Percentiles rank a stretch among this genome's conserved stretches.
These are phyloP conservation scores for Proterorhinus semilunaris DNA, from an alignment of 2,113 vertebrate species.

Conservation along the genomic window DNA sequence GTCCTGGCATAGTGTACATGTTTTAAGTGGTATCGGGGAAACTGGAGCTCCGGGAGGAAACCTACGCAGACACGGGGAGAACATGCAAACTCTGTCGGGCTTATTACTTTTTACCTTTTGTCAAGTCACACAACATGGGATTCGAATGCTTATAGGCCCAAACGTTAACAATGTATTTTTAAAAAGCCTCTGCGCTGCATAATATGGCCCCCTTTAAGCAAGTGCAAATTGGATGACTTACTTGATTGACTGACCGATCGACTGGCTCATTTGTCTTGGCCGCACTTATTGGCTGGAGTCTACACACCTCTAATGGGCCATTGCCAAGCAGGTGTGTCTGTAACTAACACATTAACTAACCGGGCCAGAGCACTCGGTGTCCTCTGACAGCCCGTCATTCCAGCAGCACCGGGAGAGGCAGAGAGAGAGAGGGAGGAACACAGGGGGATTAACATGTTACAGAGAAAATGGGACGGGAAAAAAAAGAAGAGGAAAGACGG, in stretches of 20 bases:
- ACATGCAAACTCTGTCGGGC: no score
- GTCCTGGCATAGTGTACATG: no score
- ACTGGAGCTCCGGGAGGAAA: no score
- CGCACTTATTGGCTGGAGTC: constrained; percentile 15
- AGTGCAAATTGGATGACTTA: constrained; percentile 53
- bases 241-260: constrained; percentile 50
- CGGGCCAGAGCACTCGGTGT: constrained; percentile 57
- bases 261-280: constrained; percentile 37
- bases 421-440: not conserved
- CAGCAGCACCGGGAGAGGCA: constrained; percentile 34
- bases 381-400: constrained; percentile 65
- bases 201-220: constrained; percentile 28
- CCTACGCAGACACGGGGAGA: no score
- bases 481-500: not conserved
- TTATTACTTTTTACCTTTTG: no score
- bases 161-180: no score
- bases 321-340: constrained; percentile 58
- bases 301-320: constrained; percentile 32
- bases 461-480: constrained; percentile 18
- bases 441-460: constrained; percentile 33
- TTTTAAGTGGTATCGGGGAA: no score
- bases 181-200: no score
- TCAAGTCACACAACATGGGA: no score
- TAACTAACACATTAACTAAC: constrained; percentile 58
- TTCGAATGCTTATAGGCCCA: no score